Evolutionary conservation across 2,797 vertebrate genomes (phyloP).

Genomic region (Semotilus atromaculatus): DNA sequence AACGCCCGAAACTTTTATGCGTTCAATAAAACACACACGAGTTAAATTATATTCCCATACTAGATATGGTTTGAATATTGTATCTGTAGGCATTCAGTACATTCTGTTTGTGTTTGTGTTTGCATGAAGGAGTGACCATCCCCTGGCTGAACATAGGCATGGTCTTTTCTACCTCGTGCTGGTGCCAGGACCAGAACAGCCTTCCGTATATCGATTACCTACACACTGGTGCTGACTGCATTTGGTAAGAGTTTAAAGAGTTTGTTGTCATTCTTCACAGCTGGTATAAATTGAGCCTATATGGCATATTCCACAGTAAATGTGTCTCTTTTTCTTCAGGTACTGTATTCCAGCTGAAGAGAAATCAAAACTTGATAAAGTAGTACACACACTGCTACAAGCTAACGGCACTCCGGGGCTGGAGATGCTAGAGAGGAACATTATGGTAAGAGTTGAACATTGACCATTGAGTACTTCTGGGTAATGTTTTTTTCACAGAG

Average conservation of each 20-base stretch:
- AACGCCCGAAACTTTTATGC: slow-evolving; percentile 58
- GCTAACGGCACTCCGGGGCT: slow-evolving; percentile 98
- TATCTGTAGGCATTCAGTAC: neutral
- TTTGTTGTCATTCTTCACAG: neutral
- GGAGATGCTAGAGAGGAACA: slow-evolving; percentile 99
- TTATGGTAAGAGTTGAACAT: slow-evolving; percentile 84
- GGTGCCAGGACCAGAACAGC: slow-evolving; percentile 99
- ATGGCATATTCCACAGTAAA: neutral
- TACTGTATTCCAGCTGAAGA: slow-evolving; percentile 99
- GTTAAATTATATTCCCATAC: neutral
- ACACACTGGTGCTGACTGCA: slow-evolving; percentile 99
- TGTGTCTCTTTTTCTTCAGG: slow-evolving; percentile 72
- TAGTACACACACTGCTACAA: slow-evolving; percentile 99
- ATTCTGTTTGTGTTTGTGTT: slow-evolving; percentile 37
- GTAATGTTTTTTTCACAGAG: neutral
- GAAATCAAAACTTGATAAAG: slow-evolving; percentile 97
- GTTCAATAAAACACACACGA: neutral
- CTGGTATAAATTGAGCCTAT: neutral
- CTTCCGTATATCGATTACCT: slow-evolving; percentile 99
- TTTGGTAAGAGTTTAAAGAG: slow-evolving; percentile 86
- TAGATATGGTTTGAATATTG: neutral
- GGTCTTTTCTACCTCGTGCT: slow-evolving; percentile 99
- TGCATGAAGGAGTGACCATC: slow-evolving; percentile 93
- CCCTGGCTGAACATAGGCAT: slow-evolving; percentile 99
- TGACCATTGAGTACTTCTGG: neutral